Base-by-base conservation (phyloP, 2,888 invertebrate genomes). In the Isotomurus palustris region DNA sequence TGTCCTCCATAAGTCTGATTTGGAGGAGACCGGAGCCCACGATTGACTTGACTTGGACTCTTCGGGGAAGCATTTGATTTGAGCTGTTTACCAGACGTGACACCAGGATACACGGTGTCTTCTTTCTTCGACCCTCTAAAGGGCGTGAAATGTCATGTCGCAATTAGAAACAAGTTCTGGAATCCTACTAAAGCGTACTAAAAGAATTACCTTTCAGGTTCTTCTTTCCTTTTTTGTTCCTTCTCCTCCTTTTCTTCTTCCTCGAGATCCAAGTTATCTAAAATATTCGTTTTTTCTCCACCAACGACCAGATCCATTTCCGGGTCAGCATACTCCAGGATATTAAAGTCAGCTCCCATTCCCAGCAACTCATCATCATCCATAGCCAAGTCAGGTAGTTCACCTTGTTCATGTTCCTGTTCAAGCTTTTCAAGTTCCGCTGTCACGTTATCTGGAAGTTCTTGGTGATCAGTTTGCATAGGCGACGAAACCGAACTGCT, bases 301-400 rank as follows among this genome's bases (percentile, higher is more conserved):
- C 85, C 85, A 62, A 85, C 81, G 69, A 88, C 81, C 60, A 85
- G 84, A 68, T 91, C 91, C 52, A 93, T 78, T 76, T 93, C 93
- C 0, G 94, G 91, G 79, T 95, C 94, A 0, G 92, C 94, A 75
- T 94, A 95, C 76, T 93, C 92, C 64, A 95, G 77, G 72, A 95
- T 92, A 75, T 95, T 94, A 77, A 95, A 95, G 78, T 93, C 93
- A 61, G 89, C 87, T 4, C 91, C 92, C 81, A 92, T 88, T 77
- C 82, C 81, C 25, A 91, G 78, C 40, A 92, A 79, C 72, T 91
- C 91, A 71, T 89, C 88, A 72, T 92, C 91, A 67, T 91, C 91
- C 53, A 89, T 87, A 3, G 86, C 88, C 43, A 91, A 78, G 19
- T 88, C 89, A 40, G 87, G 88, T 38, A 91, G 78, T 72, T 91